These are phyloP conservation scores for Phortica okadai DNA, from an alignment of 2,888 invertebrate species.

Conservation along the genomic window DNA sequence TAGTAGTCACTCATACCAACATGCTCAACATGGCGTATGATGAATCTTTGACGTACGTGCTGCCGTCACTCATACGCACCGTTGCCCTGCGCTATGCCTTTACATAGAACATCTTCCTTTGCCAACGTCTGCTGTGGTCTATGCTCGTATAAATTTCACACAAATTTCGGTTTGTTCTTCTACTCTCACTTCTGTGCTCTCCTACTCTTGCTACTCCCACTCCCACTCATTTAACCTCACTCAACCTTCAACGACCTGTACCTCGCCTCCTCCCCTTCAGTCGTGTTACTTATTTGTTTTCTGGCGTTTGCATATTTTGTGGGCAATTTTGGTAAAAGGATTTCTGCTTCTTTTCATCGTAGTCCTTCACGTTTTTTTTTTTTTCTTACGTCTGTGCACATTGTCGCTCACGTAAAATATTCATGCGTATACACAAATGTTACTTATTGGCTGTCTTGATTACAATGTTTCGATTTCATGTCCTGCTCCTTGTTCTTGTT, in stretches of 20 bases:
- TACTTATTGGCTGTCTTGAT: neutral
- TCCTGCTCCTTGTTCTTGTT: neutral
- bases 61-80: slow-evolving; percentile 57
- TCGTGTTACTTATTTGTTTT: slow-evolving; percentile 53
- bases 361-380: too few relatives aligned
- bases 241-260: neutral
- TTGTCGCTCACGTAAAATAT: slow-evolving; percentile 65
- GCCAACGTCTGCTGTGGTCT: slow-evolving; percentile 4
- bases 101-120: neutral
- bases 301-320: slow-evolving; percentile 62
- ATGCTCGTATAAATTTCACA: neutral
- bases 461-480: slow-evolving; percentile 65
- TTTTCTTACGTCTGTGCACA: too few relatives aligned
- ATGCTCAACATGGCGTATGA: slow-evolving; percentile 24
- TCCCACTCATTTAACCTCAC: slow-evolving; percentile 29
- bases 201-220: too few relatives aligned
- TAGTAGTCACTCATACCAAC: neutral
- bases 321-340: slow-evolving; percentile 58
- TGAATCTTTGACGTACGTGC: slow-evolving; percentile 27
- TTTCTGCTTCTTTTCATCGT: slow-evolving; percentile 45
- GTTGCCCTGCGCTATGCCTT: slow-evolving; percentile 9
- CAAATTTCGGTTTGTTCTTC: neutral
- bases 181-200: neutral
- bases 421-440: slow-evolving; percentile 58
- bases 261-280: neutral